These are phyloP conservation scores for Enteromius afrohamiltoni DNA, from an alignment of 2,797 vertebrate species.

Conservation along the genomic window DNA sequence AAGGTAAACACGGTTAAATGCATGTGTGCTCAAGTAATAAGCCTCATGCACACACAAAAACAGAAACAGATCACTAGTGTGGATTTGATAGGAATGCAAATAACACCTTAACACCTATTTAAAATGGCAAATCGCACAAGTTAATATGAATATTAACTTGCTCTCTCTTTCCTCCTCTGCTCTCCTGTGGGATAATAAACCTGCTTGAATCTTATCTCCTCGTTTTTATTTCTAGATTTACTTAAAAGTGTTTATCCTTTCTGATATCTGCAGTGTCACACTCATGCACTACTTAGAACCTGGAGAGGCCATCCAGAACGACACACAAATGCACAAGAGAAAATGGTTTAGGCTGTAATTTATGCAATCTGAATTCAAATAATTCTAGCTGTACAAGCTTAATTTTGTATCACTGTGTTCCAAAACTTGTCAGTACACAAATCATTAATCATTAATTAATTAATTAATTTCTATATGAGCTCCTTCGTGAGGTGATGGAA, in stretches of 20 bases:
- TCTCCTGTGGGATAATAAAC: constrained; percentile 31
- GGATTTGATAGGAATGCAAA: constrained; percentile 29
- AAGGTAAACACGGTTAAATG: constrained; percentile 18
- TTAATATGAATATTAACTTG: constrained; percentile 22
- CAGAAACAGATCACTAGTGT: constrained; percentile 7
- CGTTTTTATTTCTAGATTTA: constrained; percentile 6
- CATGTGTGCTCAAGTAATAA: constrained; percentile 16
- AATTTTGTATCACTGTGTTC: neutral
- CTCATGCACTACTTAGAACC: neutral
- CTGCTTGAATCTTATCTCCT: constrained; percentile 20
- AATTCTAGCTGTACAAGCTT: neutral
- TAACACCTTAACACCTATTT: neutral
- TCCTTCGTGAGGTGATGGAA: neutral
- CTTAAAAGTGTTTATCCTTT: neutral
- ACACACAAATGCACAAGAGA: neutral
- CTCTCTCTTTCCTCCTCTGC: neutral
- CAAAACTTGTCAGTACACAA: neutral
- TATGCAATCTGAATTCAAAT: neutral
- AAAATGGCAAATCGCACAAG: constrained; percentile 26
- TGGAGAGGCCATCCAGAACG: constrained; percentile 12
- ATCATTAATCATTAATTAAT: too few species aligned
- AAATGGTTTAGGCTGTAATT: neutral
- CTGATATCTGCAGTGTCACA: neutral
- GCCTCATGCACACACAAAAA: neutral
- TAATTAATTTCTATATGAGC: neutral